Evolutionary conservation across 2,113 vertebrate genomes (phyloP).

Genomic region (Verasper variegatus): DNA sequence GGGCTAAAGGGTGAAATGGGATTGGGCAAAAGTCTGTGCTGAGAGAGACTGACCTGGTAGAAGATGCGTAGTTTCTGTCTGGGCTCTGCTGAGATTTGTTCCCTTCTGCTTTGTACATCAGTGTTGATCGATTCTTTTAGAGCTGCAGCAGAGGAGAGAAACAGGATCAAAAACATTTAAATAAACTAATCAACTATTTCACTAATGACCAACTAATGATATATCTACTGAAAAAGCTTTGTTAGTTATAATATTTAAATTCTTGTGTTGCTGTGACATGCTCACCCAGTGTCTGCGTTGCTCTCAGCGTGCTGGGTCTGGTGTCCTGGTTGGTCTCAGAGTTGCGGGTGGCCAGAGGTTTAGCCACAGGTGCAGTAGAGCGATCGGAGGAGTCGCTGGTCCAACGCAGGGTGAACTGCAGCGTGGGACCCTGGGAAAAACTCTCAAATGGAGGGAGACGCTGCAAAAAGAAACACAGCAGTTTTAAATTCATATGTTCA

Average conservation of each 20-base stretch:
- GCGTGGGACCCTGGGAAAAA: slow-evolving; percentile 98
- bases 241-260: too few species aligned
- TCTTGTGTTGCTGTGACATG: too few species aligned
- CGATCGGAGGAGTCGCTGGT: slow-evolving; percentile 89
- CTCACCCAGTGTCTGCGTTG: slow-evolving; percentile 87
- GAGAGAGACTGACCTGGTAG: slow-evolving; percentile 87
- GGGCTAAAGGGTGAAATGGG: too few species aligned
- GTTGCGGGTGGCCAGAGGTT: slow-evolving; percentile 95
- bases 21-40: neutral
- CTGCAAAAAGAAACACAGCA: slow-evolving; percentile 63
- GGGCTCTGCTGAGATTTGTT: slow-evolving; percentile 89
- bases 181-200: neutral
- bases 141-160: slow-evolving; percentile 76
- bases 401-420: slow-evolving; percentile 98
- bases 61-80: slow-evolving; percentile 95
- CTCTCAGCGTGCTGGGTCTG: slow-evolving; percentile 86
- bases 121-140: slow-evolving; percentile 90
- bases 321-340: slow-evolving; percentile 91
- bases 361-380: slow-evolving; percentile 92
- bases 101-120: slow-evolving; percentile 89
- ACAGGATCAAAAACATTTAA: neutral
- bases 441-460: slow-evolving; percentile 96
- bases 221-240: too few species aligned
- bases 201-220: neutral
- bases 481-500: neutral